Evolutionary conservation across 2,888 invertebrate species (phyloP).

Genomic region (Drosophila flavopinicola): DNA sequence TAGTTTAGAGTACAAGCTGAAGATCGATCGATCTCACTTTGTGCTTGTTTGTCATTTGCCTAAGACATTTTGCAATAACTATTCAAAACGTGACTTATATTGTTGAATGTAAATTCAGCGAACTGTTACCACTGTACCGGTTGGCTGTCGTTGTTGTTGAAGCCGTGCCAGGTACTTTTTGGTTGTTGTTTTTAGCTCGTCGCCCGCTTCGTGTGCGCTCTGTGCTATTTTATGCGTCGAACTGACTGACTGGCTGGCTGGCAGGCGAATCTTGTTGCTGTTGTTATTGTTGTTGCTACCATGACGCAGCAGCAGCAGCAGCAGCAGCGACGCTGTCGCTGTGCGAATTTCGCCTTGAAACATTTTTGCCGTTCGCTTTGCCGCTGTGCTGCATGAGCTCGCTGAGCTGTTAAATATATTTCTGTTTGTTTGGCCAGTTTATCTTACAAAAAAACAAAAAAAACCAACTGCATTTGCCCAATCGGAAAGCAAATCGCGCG

Average conservation of each 20-base stretch:
- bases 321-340: constrained; percentile 43
- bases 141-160: constrained; percentile 37
- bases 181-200: constrained; percentile 65
- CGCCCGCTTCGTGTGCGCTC: constrained; percentile 69
- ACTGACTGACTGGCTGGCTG: constrained; percentile 58
- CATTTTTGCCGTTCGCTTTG: constrained; percentile 75
- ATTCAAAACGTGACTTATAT: neutral
- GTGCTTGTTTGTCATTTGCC: neutral
- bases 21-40: neutral
- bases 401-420: constrained; percentile 32
- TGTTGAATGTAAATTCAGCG: neutral
- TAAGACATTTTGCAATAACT: neutral
- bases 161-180: constrained; percentile 79
- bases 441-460: constrained; percentile 66
- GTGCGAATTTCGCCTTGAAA: constrained; percentile 82
- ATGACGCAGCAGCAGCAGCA: constrained; percentile 51
- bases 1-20: too few species aligned
- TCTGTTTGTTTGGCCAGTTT: constrained; percentile 54
- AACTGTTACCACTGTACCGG: constrained; percentile 12
- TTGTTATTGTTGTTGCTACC: constrained; percentile 44
- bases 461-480: constrained; percentile 61
- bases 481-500: constrained; percentile 64
- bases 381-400: constrained; percentile 30
- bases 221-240: constrained; percentile 78
- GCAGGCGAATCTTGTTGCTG: constrained; percentile 58